Evolutionary conservation across 2,797 vertebrate genomes (phyloP).

Genomic region (Choloepus didactylus): DNA sequence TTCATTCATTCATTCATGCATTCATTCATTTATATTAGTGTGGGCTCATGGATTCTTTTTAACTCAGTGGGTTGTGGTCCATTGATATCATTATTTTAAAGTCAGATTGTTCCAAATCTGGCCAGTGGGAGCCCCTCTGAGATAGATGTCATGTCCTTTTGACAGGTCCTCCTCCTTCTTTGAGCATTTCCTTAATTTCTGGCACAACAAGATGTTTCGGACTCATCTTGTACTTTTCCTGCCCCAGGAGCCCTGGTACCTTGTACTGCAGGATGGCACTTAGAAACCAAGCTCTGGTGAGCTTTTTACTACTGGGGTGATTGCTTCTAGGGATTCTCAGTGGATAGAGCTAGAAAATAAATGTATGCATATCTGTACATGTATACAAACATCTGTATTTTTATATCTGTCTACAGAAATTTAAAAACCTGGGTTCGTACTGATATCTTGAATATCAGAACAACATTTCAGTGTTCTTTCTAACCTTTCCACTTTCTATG

Average conservation of each 20-base stretch:
- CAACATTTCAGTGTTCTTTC: background rate
- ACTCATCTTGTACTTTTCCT: background rate
- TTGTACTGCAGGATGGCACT: background rate
- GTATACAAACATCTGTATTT: background rate
- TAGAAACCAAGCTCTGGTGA: background rate
- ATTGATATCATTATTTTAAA: background rate
- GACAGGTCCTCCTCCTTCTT: background rate
- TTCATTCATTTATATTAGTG: background rate
- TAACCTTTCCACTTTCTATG: background rate
- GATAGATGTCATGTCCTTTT: background rate
- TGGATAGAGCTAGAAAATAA: background rate
- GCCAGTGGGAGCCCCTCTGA: background rate
- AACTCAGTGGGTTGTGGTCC: background rate
- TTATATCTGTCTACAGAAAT: background rate
- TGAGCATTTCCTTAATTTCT: slow-evolving; percentile 13
- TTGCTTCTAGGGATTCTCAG: background rate
- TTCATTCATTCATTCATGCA: background rate
- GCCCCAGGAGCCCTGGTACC: background rate
- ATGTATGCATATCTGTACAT: too few species aligned
- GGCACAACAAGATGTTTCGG: background rate
- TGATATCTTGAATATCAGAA: background rate
- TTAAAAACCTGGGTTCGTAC: background rate
- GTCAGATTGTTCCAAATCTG: background rate
- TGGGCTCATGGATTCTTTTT: background rate
- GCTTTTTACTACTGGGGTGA: background rate